These are phyloP conservation scores for Nephrotoma flavescens DNA, from an alignment of 2,888 invertebrate species.

Conservation along the genomic window DNA sequence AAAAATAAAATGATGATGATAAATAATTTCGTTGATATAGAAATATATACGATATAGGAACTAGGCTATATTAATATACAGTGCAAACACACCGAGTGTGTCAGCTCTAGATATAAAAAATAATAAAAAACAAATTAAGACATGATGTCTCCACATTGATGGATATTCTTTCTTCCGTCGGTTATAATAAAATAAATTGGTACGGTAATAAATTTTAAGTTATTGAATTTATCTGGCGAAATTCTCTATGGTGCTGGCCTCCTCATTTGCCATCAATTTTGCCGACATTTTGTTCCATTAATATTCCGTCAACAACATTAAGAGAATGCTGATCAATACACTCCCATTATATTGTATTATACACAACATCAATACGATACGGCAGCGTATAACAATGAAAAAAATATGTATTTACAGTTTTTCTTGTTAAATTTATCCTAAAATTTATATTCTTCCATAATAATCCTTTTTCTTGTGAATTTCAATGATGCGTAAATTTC, in stretches of 20 bases:
- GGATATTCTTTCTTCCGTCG: neutral
- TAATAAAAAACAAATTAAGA: neutral
- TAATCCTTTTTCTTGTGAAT: neutral
- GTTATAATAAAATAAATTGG: neutral
- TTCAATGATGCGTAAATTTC: neutral
- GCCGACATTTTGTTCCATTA: neutral
- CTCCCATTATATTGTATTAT: neutral
- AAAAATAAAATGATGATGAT: neutral
- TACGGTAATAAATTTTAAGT: neutral
- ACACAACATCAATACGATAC: neutral
- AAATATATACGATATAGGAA: neutral
- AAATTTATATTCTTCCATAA: neutral
- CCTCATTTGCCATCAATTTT: neutral
- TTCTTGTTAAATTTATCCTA: neutral
- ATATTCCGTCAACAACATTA: neutral
- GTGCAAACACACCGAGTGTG: neutral
- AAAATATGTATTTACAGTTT: neutral
- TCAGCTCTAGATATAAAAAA: neutral
- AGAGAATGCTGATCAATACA: neutral
- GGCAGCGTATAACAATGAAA: neutral
- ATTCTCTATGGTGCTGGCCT: neutral
- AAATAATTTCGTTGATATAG: neutral
- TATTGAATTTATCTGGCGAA: neutral
- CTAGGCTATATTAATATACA: neutral
- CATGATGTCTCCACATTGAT: neutral